phyloP scores from a whole-genome alignment of 2,113 vertebrate species.

The Chaenogobius annularis region DNA sequence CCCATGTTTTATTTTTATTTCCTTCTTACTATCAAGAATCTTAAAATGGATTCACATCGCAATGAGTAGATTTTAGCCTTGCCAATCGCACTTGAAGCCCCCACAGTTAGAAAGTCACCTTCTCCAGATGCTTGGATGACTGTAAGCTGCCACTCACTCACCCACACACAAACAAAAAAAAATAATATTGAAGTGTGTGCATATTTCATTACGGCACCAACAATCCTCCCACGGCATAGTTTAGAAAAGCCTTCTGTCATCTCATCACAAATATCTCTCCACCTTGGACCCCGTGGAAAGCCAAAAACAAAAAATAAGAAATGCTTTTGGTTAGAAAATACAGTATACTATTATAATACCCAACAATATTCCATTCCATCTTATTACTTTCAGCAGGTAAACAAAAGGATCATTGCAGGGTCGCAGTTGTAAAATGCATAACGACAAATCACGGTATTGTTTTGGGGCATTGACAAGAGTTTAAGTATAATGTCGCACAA shows the following conservation, averaged over 20 bases:
- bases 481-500: too few species aligned
- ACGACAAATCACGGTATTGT: too few species aligned
- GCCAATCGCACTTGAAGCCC: constrained; percentile 45
- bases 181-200: background rate
- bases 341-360: constrained; percentile 11
- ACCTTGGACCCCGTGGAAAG: constrained; percentile 13
- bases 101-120: constrained; percentile 47
- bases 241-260: constrained; percentile 31
- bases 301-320: constrained; percentile 27
- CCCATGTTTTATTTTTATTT: too few species aligned
- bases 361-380: background rate
- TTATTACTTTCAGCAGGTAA: background rate
- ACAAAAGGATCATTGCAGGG: background rate
- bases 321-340: constrained; percentile 11
- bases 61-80: background rate
- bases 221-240: constrained; percentile 26
- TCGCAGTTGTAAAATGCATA: background rate
- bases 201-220: constrained; percentile 10
- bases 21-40: background rate
- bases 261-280: constrained; percentile 25
- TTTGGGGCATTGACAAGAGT: too few species aligned
- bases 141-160: constrained; percentile 17
- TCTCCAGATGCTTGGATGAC: constrained; percentile 33
- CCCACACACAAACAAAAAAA: background rate
- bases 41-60: background rate